phyloP scores from a whole-genome alignment of 1,140 invertebrate species.

The Charaxes varanes region DNA sequence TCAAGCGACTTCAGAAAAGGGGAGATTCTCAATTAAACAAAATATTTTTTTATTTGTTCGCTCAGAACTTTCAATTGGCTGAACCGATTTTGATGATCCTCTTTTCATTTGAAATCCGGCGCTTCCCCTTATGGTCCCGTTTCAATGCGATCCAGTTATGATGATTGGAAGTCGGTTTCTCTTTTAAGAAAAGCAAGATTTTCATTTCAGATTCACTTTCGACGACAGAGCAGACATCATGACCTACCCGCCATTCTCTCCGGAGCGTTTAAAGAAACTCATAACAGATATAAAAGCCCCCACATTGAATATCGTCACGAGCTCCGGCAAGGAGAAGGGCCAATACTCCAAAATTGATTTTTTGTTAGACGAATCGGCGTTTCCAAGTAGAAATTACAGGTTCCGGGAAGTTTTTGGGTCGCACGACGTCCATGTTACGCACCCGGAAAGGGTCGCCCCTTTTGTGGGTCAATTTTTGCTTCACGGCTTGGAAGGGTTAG shows the following conservation, averaged over 20 bases:
- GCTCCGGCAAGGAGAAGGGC: constrained; percentile 15
- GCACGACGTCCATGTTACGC: constrained; percentile 39
- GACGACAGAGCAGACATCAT: constrained; percentile 34
- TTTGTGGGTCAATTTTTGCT: constrained; percentile 36
- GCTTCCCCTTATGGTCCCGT: too few relatives aligned
- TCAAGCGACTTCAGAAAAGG: too few relatives aligned
- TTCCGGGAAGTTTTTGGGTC: constrained; percentile 24
- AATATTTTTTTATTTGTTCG: not conserved
- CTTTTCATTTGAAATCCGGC: too few relatives aligned
- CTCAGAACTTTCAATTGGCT: constrained; percentile 6
- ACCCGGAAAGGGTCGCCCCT: constrained; percentile 31
- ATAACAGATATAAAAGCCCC: constrained; percentile 23
- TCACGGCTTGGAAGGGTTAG: constrained; percentile 31
- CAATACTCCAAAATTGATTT: constrained; percentile 22
- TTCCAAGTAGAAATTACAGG: constrained; percentile 25
- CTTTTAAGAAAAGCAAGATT: too few relatives aligned
- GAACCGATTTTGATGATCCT: too few relatives aligned
- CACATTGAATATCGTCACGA: constrained; percentile 23
- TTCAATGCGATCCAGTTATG: too few relatives aligned
- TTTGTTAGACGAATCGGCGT: constrained; percentile 31
- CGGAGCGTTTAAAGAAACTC: constrained; percentile 24
- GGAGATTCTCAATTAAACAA: too few relatives aligned
- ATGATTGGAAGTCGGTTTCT: too few relatives aligned
- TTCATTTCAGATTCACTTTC: constrained; percentile 41
- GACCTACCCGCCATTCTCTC: constrained; percentile 21